These are phyloP conservation scores for Whitmania pigra DNA, from an alignment of 1,140 invertebrate genomes.

Conservation along the genomic window DNA sequence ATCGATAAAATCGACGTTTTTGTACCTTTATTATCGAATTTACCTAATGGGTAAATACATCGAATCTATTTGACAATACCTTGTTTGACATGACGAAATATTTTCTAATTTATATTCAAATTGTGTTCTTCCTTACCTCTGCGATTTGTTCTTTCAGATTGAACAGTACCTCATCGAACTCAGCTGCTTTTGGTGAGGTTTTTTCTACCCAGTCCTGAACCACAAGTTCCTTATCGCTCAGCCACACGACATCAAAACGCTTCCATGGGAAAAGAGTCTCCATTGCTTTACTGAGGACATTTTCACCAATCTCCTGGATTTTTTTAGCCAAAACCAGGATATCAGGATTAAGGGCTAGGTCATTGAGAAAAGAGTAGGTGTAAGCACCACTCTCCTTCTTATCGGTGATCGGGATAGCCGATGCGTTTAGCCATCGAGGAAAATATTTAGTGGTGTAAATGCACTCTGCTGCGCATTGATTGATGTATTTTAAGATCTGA, in stretches of 20 bases:
- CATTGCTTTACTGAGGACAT: conserved; percentile 50
- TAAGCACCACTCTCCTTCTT: not conserved
- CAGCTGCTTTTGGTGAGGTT: conserved; percentile 51
- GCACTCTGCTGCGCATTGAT: not conserved
- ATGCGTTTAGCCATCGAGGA: not conserved
- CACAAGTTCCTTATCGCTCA: conserved; percentile 55
- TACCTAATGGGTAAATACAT: no score
- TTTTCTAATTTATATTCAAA: no score
- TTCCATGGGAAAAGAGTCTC: conserved; percentile 59
- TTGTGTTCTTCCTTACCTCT: conserved; percentile 48
- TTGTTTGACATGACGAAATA: no score
- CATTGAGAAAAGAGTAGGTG: conserved; percentile 56
- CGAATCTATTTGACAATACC: no score
- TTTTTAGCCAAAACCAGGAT: conserved; percentile 55
- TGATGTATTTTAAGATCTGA: conserved; percentile 9
- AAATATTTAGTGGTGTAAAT: conserved; percentile 1
- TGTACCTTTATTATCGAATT: no score
- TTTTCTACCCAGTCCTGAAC: conserved; percentile 1
- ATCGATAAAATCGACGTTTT: no score
- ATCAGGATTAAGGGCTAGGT: conserved; percentile 54
- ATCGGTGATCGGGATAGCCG: not conserved
- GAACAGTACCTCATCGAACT: conserved; percentile 68
- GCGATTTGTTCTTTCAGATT: conserved; percentile 65
- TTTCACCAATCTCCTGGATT: conserved; percentile 54
- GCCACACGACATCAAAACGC: conserved; percentile 65